Evolutionary conservation across 2,888 invertebrate species (phyloP).

Genomic region (Pogonocherus hispidulus): DNA sequence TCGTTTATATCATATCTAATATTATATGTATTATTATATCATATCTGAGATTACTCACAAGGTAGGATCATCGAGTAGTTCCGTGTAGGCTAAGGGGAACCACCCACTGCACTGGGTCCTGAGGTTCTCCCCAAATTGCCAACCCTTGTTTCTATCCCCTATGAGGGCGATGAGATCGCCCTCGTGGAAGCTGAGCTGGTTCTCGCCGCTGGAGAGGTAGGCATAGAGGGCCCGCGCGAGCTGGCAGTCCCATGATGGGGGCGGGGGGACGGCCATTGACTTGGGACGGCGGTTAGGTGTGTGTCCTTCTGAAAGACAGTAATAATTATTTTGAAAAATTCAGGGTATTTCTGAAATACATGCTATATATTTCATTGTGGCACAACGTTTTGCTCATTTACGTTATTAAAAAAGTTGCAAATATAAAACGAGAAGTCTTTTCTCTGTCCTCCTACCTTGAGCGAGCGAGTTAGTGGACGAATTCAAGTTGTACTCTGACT

Average conservation of each 20-base stretch:
- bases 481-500: constrained; percentile 89
- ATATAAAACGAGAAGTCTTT: too few relatives aligned
- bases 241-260: constrained; percentile 79
- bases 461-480: constrained; percentile 79
- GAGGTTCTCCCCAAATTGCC: constrained; percentile 97
- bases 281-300: constrained; percentile 73
- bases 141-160: constrained; percentile 93
- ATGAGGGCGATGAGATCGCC: constrained; percentile 90
- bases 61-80: constrained; percentile 78
- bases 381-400: too few relatives aligned
- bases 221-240: constrained; percentile 90
- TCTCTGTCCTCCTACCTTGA: too few relatives aligned
- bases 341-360: too few relatives aligned
- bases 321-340: too few relatives aligned
- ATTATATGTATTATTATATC: too few relatives aligned
- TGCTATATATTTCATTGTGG: too few relatives aligned
- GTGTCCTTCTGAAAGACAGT: constrained; percentile 49
- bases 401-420: too few relatives aligned
- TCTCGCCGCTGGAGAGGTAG: constrained; percentile 90
- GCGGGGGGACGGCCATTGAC: constrained; percentile 74
- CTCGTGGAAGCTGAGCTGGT: constrained; percentile 92
- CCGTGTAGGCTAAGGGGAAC: constrained; percentile 97
- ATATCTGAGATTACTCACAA: too few relatives aligned
- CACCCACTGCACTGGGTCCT: constrained; percentile 93
- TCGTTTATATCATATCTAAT: too few relatives aligned